Evolutionary conservation across 1,140 invertebrate species (phyloP).

Genomic region (Pectinophora gossypiella): DNA sequence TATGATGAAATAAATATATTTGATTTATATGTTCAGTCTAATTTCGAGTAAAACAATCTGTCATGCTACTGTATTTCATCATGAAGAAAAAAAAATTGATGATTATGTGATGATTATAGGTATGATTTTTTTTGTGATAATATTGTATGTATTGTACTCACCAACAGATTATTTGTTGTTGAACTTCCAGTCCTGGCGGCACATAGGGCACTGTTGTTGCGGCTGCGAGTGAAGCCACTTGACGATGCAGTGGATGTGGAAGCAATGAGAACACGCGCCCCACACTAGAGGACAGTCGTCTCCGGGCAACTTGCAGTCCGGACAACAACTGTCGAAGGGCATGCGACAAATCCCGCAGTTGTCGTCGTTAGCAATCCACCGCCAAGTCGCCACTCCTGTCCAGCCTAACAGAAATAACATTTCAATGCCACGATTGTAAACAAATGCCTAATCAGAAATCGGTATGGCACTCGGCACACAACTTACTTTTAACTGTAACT

Average conservation of each 20-base stretch:
- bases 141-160: conserved; percentile 17
- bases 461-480: not conserved
- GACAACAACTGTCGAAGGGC: conserved; percentile 98
- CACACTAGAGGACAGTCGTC: conserved; percentile 99
- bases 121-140: too few species aligned
- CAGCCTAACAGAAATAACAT: conserved; percentile 78
- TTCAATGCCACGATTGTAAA: not conserved
- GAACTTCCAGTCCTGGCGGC: conserved; percentile 99
- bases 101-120: too few species aligned
- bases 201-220: conserved; percentile 98
- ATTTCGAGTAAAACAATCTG: too few species aligned
- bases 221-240: conserved; percentile 99
- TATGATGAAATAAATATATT: too few species aligned
- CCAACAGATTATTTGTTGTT: conserved; percentile 80
- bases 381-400: conserved; percentile 97
- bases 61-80: too few species aligned
- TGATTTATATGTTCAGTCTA: too few species aligned
- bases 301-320: conserved; percentile 98
- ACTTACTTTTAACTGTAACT: conserved; percentile 6
- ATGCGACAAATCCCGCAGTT: conserved; percentile 99
- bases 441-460: not conserved
- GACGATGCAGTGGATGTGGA: conserved; percentile 99
- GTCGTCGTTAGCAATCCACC: conserved; percentile 99
- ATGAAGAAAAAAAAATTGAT: too few species aligned
- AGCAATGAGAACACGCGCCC: conserved; percentile 99